phyloP scores from a whole-genome alignment of 2,888 invertebrate genomes.

The Chymomyza fuscimana region DNA sequence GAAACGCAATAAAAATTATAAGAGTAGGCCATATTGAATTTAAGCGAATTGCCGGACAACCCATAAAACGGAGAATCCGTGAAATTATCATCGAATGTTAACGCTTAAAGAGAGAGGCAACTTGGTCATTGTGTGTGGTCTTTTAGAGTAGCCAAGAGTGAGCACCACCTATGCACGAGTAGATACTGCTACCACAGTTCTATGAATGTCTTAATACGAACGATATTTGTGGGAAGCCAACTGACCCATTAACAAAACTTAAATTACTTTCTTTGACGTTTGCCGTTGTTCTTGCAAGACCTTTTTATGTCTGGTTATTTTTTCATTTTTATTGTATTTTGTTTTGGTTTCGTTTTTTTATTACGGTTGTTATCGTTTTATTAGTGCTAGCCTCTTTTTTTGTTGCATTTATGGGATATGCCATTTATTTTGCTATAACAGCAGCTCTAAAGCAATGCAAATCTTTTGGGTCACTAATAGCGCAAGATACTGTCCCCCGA shows the following conservation, averaged over 20 bases:
- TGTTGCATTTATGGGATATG: background rate
- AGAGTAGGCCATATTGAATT: background rate
- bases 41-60: background rate
- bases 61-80: background rate
- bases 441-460: conserved; percentile 29
- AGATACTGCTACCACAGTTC: background rate
- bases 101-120: background rate
- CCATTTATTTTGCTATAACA: conserved; percentile 18
- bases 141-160: conserved; percentile 51
- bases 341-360: conserved; percentile 1
- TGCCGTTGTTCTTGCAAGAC: conserved; percentile 6
- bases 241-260: conserved; percentile 55
- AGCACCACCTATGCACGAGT: conserved; percentile 19
- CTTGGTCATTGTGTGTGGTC: conserved; percentile 20
- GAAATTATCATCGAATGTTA: background rate
- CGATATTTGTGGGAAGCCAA: conserved; percentile 36
- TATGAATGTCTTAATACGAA: conserved; percentile 17
- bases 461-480: conserved; percentile 27
- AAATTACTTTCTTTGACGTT: conserved; percentile 54
- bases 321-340: conserved; percentile 1
- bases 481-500: conserved; percentile 48
- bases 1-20: conserved; percentile 53
- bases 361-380: background rate
- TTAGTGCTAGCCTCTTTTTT: background rate
- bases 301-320: background rate